A percentile compares a stretch with the other conserved stretches of the same genome.
Conservation (phyloP, 2,113 vertebrate species). For the Mormyrus iriodes region DNA sequence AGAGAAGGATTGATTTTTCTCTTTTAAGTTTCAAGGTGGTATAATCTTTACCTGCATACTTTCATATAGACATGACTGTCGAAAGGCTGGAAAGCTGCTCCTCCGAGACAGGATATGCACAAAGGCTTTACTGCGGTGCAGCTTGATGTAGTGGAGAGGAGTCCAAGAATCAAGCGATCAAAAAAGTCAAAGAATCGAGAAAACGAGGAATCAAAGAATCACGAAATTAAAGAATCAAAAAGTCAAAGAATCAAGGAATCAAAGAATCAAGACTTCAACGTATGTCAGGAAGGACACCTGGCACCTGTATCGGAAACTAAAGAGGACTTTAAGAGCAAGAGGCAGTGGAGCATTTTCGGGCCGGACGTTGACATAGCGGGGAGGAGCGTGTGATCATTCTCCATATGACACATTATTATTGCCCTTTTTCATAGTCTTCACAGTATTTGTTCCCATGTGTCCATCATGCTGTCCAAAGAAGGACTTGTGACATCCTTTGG, state of each 20-base stretch:
- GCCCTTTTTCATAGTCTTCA: not conserved
- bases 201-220: not conserved
- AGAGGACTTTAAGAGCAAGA: not conserved
- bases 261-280: not conserved
- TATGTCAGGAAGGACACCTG: not conserved
- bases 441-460: not conserved
- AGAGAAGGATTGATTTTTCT: conserved; percentile 36
- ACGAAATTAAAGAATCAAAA: not conserved
- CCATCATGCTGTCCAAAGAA: not conserved
- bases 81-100: not conserved
- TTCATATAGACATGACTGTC: conserved; percentile 12
- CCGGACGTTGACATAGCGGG: not conserved
- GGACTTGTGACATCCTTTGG: not conserved
- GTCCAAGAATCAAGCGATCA: not conserved
- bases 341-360: not conserved
- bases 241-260: not conserved
- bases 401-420: not conserved
- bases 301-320: not conserved
- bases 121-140: not conserved
- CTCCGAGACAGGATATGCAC: not conserved
- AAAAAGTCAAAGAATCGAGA: not conserved
- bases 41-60: conserved; percentile 34
- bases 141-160: not conserved
- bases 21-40: conserved; percentile 35
- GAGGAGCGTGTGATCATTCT: not conserved